Conservation (phyloP, 92 coral and sea anemone genomes). For the Actinernus sp. region DNA sequence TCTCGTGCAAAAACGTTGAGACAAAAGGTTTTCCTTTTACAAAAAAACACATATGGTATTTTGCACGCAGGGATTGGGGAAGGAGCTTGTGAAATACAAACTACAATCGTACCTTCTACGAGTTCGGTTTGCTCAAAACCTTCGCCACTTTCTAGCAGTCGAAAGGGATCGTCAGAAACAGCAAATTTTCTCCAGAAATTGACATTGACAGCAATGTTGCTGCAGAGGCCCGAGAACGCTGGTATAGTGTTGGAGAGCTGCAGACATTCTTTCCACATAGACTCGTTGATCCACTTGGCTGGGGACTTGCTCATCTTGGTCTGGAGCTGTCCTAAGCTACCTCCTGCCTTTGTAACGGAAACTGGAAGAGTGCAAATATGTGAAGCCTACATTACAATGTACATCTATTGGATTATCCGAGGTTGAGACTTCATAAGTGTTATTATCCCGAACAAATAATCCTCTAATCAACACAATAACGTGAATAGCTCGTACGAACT, state of each 20-base stretch:
- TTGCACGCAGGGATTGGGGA: too few species aligned
- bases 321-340: constrained; percentile 77
- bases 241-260: constrained; percentile 75
- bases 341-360: constrained; percentile 62
- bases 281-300: constrained; percentile 86
- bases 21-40: too few species aligned
- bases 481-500: too few species aligned
- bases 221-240: constrained; percentile 88
- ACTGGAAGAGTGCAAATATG: constrained; percentile 12
- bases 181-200: constrained; percentile 89
- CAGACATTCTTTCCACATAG: constrained; percentile 92
- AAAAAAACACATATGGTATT: too few species aligned
- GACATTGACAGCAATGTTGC: constrained; percentile 74
- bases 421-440: too few species aligned
- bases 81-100: too few species aligned
- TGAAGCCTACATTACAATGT: too few species aligned
- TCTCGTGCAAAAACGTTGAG: too few species aligned
- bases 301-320: constrained; percentile 86
- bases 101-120: constrained; percentile 22
- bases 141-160: constrained; percentile 47
- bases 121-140: constrained; percentile 15
- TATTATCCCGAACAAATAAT: too few species aligned
- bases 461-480: too few species aligned
- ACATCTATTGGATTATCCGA: too few species aligned
- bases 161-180: constrained; percentile 68